Conservation (phyloP, 2,888 invertebrate genomes). For the Aphidoletes aphidimyza region DNA sequence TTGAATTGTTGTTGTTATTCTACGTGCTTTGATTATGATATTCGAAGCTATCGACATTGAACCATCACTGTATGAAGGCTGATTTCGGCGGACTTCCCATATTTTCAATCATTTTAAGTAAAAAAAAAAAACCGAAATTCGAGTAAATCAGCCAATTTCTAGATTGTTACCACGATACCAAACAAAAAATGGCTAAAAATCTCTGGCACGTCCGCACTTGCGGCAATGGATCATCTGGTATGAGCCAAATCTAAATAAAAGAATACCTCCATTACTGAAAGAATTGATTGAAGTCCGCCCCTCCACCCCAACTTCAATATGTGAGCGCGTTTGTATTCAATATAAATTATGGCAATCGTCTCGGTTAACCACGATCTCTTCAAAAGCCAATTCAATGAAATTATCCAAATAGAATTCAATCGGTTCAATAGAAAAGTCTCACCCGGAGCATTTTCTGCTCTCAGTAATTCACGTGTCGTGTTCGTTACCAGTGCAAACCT, state of each 20-base stretch:
- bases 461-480: slow-evolving; percentile 8
- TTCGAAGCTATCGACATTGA: no score
- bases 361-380: slow-evolving; percentile 28
- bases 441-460: neutral
- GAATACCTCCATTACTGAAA: neutral
- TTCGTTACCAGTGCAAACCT: neutral
- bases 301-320: neutral
- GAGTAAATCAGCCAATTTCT: no score
- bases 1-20: no score
- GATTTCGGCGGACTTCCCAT: no score
- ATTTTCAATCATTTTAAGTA: no score
- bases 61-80: no score
- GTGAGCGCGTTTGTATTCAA: neutral
- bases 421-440: neutral
- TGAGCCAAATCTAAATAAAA: neutral
- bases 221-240: neutral
- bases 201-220: neutral
- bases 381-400: slow-evolving; percentile 43
- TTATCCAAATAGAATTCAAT: slow-evolving; percentile 37
- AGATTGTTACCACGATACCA: neutral
- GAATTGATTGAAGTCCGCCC: slow-evolving; percentile 23
- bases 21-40: no score
- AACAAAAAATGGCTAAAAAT: neutral
- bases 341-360: slow-evolving; percentile 12
- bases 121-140: no score